phyloP scores from a whole-genome alignment of 2,797 vertebrate species.

The Phoeniculus purpureus region DNA sequence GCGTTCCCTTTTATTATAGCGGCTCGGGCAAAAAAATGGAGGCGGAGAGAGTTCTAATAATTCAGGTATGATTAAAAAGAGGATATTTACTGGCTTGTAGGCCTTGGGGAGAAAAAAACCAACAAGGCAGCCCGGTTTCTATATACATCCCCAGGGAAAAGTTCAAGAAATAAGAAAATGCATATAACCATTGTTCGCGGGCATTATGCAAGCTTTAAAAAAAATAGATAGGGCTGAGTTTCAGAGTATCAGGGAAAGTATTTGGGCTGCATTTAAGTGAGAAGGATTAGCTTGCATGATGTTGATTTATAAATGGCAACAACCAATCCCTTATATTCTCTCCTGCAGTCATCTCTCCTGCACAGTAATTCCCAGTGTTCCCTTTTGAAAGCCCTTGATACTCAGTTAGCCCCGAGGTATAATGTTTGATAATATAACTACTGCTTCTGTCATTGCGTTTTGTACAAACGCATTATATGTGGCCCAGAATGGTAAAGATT shows the following conservation, averaged over 20 bases:
- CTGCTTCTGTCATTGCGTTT: conserved; percentile 92
- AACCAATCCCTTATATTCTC: conserved; percentile 87
- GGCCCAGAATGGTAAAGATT: conserved; percentile 90
- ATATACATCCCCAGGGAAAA: conserved; percentile 67
- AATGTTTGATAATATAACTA: conserved; percentile 98
- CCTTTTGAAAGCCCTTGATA: conserved; percentile 91
- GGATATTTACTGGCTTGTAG: conserved; percentile 50
- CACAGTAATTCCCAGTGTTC: conserved; percentile 84
- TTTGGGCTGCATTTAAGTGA: conserved; percentile 78
- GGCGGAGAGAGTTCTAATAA: conserved; percentile 26
- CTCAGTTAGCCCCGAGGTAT: conserved; percentile 92
- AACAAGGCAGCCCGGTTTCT: conserved; percentile 38
- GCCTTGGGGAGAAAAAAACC: conserved; percentile 47
- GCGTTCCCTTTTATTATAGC: conserved; percentile 40
- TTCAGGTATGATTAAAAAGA: conserved; percentile 68
- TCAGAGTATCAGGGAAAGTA: conserved; percentile 72
- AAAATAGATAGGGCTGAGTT: conserved; percentile 72
- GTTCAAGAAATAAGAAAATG: conserved; percentile 73
- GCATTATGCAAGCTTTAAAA: conserved; percentile 75
- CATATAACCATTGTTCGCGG: conserved; percentile 70
- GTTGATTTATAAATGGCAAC: conserved; percentile 90
- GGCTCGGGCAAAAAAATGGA: neutral
- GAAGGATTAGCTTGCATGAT: conserved; percentile 89
- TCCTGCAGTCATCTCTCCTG: conserved; percentile 83
- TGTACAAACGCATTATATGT: conserved; percentile 92